Percentiles rank a stretch among this genome's conserved stretches.
Conservation (phyloP, 2,888 invertebrate species). For the Lasius fuliginosus region DNA sequence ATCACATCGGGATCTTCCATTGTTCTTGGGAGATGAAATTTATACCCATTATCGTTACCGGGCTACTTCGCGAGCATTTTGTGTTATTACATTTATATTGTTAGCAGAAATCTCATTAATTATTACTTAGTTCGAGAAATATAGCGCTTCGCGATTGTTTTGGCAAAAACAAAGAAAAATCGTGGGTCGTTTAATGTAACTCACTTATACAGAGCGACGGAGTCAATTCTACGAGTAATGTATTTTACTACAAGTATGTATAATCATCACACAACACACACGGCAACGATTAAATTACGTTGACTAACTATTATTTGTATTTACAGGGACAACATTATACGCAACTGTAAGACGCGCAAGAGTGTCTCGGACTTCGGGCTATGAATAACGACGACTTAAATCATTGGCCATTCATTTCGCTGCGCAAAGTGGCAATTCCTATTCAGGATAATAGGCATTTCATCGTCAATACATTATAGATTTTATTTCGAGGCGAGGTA, state of each 20-base stretch:
- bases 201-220: neutral
- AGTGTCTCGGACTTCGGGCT: conserved; percentile 9
- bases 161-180: neutral
- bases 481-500: conserved; percentile 43
- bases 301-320: conserved; percentile 40
- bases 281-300: conserved; percentile 33
- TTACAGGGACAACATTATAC: conserved; percentile 31
- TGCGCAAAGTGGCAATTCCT: conserved; percentile 25
- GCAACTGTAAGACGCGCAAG: conserved; percentile 14
- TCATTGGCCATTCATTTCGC: conserved; percentile 14
- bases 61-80: conserved; percentile 4
- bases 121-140: neutral
- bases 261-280: neutral
- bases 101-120: conserved; percentile 21
- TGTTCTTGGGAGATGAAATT: conserved; percentile 43
- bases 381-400: conserved; percentile 46
- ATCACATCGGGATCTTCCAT: conserved; percentile 42
- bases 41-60: conserved; percentile 22
- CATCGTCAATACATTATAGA: conserved; percentile 37
- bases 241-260: neutral
- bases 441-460: conserved; percentile 42
- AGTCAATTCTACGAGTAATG: conserved; percentile 3
- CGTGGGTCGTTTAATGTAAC: neutral
- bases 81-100: conserved; percentile 33
- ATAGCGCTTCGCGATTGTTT: conserved; percentile 15